These are phyloP conservation scores for Balearica regulorum DNA, from an alignment of 2,797 vertebrate genomes.

Conservation along the genomic window DNA sequence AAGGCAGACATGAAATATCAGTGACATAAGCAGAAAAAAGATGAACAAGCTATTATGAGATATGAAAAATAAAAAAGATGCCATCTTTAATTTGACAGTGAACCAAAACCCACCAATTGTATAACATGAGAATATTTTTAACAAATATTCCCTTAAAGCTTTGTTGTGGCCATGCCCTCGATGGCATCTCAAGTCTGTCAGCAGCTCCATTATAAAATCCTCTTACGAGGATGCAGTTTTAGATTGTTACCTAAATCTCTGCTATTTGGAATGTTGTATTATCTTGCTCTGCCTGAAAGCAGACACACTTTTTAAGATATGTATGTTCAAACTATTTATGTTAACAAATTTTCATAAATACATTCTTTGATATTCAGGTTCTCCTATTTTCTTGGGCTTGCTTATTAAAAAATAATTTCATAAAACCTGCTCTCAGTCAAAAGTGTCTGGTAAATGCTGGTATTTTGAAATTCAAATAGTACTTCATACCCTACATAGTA, in stretches of 20 bases:
- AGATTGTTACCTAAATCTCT: not conserved
- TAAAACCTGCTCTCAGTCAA: not conserved
- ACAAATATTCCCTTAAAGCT: not conserved
- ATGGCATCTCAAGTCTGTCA: not conserved
- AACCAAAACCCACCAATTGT: not conserved
- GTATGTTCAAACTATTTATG: not conserved
- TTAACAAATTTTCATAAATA: not conserved
- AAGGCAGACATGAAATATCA: not conserved
- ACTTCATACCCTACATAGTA: not conserved
- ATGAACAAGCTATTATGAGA: constrained; percentile 4
- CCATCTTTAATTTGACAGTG: constrained; percentile 4
- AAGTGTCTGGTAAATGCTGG: not conserved
- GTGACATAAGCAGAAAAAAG: constrained; percentile 34
- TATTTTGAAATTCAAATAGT: not conserved
- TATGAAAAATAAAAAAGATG: not conserved
- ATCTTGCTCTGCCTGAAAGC: not conserved
- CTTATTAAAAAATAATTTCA: constrained; percentile 19
- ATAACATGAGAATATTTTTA: not conserved
- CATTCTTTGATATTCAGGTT: not conserved
- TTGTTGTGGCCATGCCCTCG: not conserved
- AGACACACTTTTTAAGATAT: not conserved
- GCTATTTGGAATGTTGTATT: not conserved
- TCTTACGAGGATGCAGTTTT: not conserved
- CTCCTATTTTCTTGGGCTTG: not conserved
- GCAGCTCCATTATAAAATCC: not conserved